These are phyloP conservation scores for Caenorhabditis brenneri DNA, from an alignment of 1,140 invertebrate species.

Conservation along the genomic window DNA sequence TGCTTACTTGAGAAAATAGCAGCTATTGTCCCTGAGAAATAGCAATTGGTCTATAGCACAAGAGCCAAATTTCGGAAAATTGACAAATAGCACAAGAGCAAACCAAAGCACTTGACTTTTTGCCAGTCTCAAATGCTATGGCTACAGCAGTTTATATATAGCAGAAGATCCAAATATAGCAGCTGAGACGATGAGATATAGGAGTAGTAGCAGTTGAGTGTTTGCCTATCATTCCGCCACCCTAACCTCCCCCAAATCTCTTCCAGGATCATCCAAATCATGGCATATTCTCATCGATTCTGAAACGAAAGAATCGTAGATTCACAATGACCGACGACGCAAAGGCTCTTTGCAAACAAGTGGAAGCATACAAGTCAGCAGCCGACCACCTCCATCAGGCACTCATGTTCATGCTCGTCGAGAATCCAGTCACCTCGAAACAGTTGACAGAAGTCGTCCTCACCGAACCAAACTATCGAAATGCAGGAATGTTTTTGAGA, in stretches of 20 bases:
- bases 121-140: too few relatives aligned
- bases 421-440: not conserved
- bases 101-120: too few relatives aligned
- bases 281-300: not conserved
- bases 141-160: too few relatives aligned
- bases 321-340: not conserved
- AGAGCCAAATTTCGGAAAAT: too few relatives aligned
- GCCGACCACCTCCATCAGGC: not conserved
- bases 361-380: not conserved
- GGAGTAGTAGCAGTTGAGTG: too few relatives aligned
- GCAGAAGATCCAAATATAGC: too few relatives aligned
- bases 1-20: too few relatives aligned
- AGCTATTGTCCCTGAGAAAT: too few relatives aligned
- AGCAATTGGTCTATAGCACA: too few relatives aligned
- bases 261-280: conserved; percentile 23
- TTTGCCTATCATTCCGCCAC: too few relatives aligned
- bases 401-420: not conserved
- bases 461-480: not conserved
- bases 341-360: not conserved
- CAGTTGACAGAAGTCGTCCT: not conserved
- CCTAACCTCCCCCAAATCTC: not conserved
- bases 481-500: not conserved
- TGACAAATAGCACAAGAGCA: too few relatives aligned
- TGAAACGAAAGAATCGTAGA: not conserved
- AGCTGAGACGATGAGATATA: too few relatives aligned